Percentiles rank a stretch among this genome's conserved stretches.
Evolutionary conservation across 2,888 invertebrate species (phyloP).

Genomic region (Argynnis bischoffii): DNA sequence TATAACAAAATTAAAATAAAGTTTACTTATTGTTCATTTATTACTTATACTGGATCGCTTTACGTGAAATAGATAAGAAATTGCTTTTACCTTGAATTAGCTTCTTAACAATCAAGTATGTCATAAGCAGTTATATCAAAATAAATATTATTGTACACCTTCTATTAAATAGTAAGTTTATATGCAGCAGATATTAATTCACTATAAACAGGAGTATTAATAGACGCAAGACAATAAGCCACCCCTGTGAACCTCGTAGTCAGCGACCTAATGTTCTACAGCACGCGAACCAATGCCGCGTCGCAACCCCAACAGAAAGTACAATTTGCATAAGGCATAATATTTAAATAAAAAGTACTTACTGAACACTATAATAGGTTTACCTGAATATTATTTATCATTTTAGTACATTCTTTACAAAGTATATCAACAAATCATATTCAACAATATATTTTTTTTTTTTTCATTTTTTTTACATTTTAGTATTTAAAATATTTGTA

Average conservation of each 20-base stretch:
- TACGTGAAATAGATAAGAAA: no score
- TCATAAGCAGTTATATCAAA: not conserved
- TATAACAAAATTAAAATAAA: no score
- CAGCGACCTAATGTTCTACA: constrained; percentile 67
- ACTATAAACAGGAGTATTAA: constrained; percentile 58
- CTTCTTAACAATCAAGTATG: no score
- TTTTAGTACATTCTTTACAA: not conserved
- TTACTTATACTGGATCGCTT: no score
- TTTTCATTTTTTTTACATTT: no score
- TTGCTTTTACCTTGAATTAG: no score
- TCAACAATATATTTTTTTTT: not conserved
- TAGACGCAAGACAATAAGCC: constrained; percentile 78
- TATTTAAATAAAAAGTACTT: constrained; percentile 32
- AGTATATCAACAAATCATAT: not conserved
- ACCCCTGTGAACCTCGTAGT: constrained; percentile 68
- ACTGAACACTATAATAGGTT: constrained; percentile 41
- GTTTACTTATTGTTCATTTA: no score
- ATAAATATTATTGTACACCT: not conserved
- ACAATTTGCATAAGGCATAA: constrained; percentile 63
- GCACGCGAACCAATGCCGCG: constrained; percentile 63
- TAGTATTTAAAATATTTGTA: no score
- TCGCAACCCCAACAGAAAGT: constrained; percentile 60
- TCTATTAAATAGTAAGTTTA: constrained; percentile 5
- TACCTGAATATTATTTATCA: constrained; percentile 1
- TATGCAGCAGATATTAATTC: constrained; percentile 60